phyloP scores from a whole-genome alignment of 2,888 invertebrate species.

The Eilema griseolum region DNA sequence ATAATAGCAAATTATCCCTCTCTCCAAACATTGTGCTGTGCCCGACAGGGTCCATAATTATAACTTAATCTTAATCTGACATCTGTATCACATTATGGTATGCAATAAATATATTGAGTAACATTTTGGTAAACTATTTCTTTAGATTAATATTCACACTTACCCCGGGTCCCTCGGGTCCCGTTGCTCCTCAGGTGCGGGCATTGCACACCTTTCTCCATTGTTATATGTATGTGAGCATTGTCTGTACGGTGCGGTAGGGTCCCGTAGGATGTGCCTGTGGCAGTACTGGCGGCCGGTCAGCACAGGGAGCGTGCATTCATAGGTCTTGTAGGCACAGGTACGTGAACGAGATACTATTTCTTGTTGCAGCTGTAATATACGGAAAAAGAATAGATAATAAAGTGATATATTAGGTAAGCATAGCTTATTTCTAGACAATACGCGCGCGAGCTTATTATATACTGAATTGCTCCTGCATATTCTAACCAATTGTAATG shows the following conservation, averaged over 20 bases:
- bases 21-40: no score
- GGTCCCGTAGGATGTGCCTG: conserved; percentile 94
- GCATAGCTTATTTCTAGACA: no score
- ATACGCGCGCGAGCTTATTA: no score
- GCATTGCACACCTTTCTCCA: conserved; percentile 91
- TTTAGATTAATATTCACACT: conserved; percentile 25
- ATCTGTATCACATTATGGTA: no score
- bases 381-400: background rate
- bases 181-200: conserved; percentile 87
- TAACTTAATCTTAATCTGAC: no score
- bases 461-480: no score
- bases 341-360: conserved; percentile 87
- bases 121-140: no score
- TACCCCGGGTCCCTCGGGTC: conserved; percentile 69
- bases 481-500: no score
- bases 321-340: conserved; percentile 89
- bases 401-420: no score
- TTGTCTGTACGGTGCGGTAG: conserved; percentile 93
- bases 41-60: no score
- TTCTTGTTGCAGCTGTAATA: conserved; percentile 87
- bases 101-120: no score
- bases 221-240: conserved; percentile 90
- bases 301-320: conserved; percentile 89
- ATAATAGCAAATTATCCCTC: no score
- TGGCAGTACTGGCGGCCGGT: conserved; percentile 92